Base-by-base conservation (phyloP, 1,140 invertebrate genomes). In the Vanessa atalanta region DNA sequence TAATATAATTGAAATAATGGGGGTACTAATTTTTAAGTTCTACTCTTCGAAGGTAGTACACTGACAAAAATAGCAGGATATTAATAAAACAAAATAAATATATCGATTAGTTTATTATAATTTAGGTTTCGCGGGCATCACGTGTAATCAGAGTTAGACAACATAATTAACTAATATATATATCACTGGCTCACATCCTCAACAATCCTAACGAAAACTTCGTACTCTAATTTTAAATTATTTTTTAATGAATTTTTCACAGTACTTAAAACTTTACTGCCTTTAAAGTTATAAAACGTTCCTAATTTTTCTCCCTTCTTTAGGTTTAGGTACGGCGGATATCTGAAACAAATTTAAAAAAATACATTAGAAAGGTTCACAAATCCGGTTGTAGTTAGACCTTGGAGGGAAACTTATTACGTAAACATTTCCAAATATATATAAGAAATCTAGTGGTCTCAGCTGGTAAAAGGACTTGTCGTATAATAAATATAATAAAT, bases 211-310 rank as follows among this genome's bases (percentile, higher is more conserved):
- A 90, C 84, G 64, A 86, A 88, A 20, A 92, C 87, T 85, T 92
- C 90, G 55, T 92, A 92, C 64, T 92, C 86, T 68, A 92, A 79
- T 75, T 90, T 90, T 48, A 92, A 63, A 71, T 90, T 89, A 67
- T 76, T 86, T 37, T 77, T 87, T 9, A 82, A 67, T 0, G 83
- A 61, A 65, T 88, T 86, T n/a, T 72, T 64, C 1, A 81, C 79
- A 13, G 79, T 83, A 70, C 76, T 86, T 53, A 92, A 63, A 43
- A 83, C 74, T 79, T 90, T 92, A n/a, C 81, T 84, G 55, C 90
- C 90, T 74, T 87, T 89, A 72, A 88, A 90, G 70, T 86, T 90
- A 75, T 90, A 92, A 72, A 83, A 83, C 8, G 84, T 84, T 47
- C 88, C 90, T 68, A 84, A 70, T 20, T 88, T 87, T 71, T 92